Evolutionary conservation across 1,140 invertebrate genomes (phyloP).

Genomic region (Anadara kagoshimensis): DNA sequence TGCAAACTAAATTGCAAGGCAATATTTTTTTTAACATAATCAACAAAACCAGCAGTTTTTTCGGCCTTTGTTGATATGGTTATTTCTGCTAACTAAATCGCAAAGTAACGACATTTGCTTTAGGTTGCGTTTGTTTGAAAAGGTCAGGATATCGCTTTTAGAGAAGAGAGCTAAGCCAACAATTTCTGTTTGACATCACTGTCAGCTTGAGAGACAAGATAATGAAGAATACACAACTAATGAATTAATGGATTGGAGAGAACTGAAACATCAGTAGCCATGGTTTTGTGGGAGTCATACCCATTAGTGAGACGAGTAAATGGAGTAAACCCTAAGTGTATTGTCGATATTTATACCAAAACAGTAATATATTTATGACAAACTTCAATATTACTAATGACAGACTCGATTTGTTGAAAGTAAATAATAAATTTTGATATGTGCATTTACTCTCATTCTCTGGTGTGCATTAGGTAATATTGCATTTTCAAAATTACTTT

Average conservation of each 20-base stretch:
- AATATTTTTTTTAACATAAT: no score
- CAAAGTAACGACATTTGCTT: no score
- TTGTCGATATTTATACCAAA: constrained; percentile 2
- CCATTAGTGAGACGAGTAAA: not conserved
- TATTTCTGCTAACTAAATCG: no score
- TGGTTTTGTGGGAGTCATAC: constrained; percentile 11
- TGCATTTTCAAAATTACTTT: constrained; percentile 47
- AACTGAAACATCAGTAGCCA: constrained; percentile 2
- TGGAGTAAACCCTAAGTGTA: constrained; percentile 7
- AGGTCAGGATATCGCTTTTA: no score
- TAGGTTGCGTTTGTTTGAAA: no score
- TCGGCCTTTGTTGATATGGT: no score
- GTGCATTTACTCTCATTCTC: constrained; percentile 44
- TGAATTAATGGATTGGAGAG: constrained; percentile 5
- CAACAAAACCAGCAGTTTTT: no score
- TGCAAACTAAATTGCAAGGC: no score
- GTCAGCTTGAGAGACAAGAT: not conserved
- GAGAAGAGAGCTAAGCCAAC: no score
- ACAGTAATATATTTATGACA: constrained; percentile 18
- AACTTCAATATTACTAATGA: constrained; percentile 46
- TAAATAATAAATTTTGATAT: constrained; percentile 53
- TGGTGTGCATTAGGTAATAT: constrained; percentile 49
- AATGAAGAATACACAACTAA: constrained; percentile 15
- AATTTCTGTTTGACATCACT: not conserved
- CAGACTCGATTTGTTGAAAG: constrained; percentile 28